A percentile compares a stretch with the other conserved stretches of the same genome.
Evolutionary conservation across 2,113 vertebrate genomes (phyloP).

Genomic region (Callaeas wilsoni): DNA sequence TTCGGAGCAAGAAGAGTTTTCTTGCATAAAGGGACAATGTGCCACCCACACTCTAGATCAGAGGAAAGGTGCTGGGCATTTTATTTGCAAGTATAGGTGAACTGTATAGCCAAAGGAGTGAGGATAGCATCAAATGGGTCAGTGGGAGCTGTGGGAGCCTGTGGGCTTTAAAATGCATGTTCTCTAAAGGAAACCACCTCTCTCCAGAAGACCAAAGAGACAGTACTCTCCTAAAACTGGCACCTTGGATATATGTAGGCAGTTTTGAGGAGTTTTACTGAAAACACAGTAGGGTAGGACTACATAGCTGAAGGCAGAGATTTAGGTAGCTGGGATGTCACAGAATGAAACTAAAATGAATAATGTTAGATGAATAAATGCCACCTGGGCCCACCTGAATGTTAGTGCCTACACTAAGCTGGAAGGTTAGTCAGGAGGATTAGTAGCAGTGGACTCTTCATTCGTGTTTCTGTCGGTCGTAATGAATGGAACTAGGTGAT

Average conservation of each 20-base stretch:
- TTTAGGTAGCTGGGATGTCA: neutral
- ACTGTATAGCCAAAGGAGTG: neutral
- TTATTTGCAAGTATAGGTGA: neutral
- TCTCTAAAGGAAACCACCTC: neutral
- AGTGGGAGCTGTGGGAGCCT: neutral
- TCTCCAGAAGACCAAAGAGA: neutral
- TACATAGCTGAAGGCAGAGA: neutral
- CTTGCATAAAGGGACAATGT: accelerated
- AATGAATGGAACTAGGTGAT: neutral
- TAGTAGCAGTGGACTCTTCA: neutral
- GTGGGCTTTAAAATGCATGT: neutral
- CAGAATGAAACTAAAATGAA: neutral
- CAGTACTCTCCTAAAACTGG: neutral
- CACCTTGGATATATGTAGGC: neutral
- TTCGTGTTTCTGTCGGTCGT: neutral
- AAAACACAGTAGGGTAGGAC: neutral
- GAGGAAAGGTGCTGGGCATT: neutral
- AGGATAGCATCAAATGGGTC: neutral
- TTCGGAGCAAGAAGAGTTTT: neutral
- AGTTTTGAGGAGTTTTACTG: neutral
- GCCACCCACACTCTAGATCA: neutral
- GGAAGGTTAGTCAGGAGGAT: neutral
- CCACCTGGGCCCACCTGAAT: neutral
- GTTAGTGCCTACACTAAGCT: neutral
- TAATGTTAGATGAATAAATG: neutral